These are phyloP conservation scores for Pandemis heparana DNA, from an alignment of 2,888 invertebrate genomes.

Conservation along the genomic window DNA sequence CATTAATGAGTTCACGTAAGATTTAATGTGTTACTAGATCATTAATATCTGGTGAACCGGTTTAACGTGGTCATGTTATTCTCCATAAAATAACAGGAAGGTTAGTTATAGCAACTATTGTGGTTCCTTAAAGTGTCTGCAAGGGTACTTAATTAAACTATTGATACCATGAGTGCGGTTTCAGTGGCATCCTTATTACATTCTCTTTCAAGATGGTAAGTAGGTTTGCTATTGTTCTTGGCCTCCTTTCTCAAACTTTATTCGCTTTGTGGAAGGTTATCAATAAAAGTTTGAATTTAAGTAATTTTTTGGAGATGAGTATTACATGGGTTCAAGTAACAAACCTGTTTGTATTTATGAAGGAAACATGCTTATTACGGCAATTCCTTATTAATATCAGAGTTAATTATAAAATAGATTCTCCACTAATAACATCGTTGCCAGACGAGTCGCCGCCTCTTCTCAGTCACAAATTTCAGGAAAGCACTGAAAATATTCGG, in stretches of 20 bases:
- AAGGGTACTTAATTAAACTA: not conserved
- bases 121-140: not conserved
- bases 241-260: conserved; percentile 55
- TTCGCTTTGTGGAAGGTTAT: conserved; percentile 44
- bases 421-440: conserved; percentile 70
- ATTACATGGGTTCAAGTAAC: not conserved
- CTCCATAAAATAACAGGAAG: not conserved
- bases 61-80: not conserved
- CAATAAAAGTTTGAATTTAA: not conserved
- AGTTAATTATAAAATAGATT: conserved; percentile 71
- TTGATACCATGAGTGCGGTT: not conserved
- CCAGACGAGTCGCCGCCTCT: conserved; percentile 63
- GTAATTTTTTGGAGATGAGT: no score
- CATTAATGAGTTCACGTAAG: conserved; percentile 11
- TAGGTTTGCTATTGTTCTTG: conserved; percentile 63
- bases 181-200: conserved; percentile 33
- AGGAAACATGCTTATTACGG: not conserved
- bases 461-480: conserved; percentile 74
- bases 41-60: not conserved
- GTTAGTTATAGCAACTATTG: not conserved
- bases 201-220: conserved; percentile 52
- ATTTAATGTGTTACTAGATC: not conserved
- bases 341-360: not conserved
- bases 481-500: conserved; percentile 60
- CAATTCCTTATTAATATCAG: conserved; percentile 57